phyloP scores from a whole-genome alignment of 1,140 invertebrate species.

The Choristoneura fumiferana region DNA sequence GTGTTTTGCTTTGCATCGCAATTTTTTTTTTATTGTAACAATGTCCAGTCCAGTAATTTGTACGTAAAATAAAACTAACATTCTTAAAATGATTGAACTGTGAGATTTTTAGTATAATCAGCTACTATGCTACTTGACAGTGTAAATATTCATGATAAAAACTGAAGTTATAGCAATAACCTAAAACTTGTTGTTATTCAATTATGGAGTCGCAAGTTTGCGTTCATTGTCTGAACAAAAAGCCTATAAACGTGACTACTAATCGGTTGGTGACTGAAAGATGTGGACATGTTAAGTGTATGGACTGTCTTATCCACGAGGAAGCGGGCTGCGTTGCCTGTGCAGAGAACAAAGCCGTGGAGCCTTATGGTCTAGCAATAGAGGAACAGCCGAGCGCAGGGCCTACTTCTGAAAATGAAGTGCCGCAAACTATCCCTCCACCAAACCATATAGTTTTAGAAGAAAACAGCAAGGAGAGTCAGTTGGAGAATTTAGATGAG shows the following conservation, averaged over 20 bases:
- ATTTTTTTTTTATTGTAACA: neutral
- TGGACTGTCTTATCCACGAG: slow-evolving; percentile 74
- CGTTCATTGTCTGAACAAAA: slow-evolving; percentile 64
- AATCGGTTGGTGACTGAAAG: slow-evolving; percentile 78
- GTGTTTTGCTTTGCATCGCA: slow-evolving; percentile 4
- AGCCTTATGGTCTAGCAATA: slow-evolving; percentile 17
- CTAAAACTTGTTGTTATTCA: slow-evolving; percentile 41
- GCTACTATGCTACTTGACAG: too few species aligned
- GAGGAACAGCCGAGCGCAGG: slow-evolving; percentile 21
- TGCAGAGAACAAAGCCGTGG: slow-evolving; percentile 28
- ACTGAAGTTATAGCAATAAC: slow-evolving; percentile 35
- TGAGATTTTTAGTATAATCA: too few species aligned
- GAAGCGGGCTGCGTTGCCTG: slow-evolving; percentile 69
- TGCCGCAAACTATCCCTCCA: too few species aligned
- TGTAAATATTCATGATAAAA: too few species aligned
- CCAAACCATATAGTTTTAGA: neutral
- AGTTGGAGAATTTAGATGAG: slow-evolving; percentile 30
- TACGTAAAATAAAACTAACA: too few species aligned
- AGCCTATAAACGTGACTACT: slow-evolving; percentile 63
- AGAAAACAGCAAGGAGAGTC: slow-evolving; percentile 13
- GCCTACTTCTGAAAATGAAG: neutral
- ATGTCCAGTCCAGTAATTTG: too few species aligned
- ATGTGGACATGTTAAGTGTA: slow-evolving; percentile 79
- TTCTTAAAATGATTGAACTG: too few species aligned
- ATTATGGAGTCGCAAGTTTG: slow-evolving; percentile 66